phyloP scores from a whole-genome alignment of 2,113 vertebrate species.

The Ochotona princeps region DNA sequence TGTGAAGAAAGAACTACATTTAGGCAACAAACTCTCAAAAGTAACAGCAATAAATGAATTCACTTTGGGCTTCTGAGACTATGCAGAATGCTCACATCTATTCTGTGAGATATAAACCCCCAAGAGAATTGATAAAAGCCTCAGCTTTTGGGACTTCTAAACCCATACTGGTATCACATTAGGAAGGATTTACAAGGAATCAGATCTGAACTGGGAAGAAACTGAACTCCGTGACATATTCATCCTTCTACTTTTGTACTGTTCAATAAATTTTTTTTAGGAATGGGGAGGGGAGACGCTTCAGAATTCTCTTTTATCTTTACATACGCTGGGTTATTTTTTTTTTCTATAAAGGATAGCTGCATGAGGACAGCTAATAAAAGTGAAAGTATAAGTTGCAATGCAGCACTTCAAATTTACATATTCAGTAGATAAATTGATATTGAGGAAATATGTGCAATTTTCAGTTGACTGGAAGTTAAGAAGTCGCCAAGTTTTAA shows the following conservation, averaged over 20 bases:
- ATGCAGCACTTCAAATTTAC: neutral
- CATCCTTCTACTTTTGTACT: slow-evolving; percentile 46
- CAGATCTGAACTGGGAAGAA: slow-evolving; percentile 47
- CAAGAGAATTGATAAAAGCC: slow-evolving; percentile 60
- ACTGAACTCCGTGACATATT: slow-evolving; percentile 42
- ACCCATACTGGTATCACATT: slow-evolving; percentile 47
- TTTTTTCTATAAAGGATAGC: slow-evolving; percentile 36
- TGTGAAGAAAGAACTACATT: neutral
- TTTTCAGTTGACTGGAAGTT: slow-evolving; percentile 20
- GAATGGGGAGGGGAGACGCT: slow-evolving; percentile 2
- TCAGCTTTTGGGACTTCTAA: slow-evolving; percentile 56
- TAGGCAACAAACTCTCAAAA: slow-evolving; percentile 17
- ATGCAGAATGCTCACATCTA: slow-evolving; percentile 22
- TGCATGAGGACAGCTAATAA: slow-evolving; percentile 32
- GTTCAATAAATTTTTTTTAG: slow-evolving; percentile 53
- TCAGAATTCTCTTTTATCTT: slow-evolving; percentile 58
- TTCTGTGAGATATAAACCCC: slow-evolving; percentile 48
- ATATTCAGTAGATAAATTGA: neutral
- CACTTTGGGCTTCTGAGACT: slow-evolving; percentile 13
- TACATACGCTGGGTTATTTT: neutral
- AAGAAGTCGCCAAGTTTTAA: neutral
- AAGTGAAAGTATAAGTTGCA: slow-evolving; percentile 31
- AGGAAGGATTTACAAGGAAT: slow-evolving; percentile 64
- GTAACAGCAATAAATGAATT: slow-evolving; percentile 19
- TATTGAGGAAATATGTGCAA: slow-evolving; percentile 3